Evolutionary conservation across 2,113 vertebrate species (phyloP).

Genomic region (Spermophilus dauricus): DNA sequence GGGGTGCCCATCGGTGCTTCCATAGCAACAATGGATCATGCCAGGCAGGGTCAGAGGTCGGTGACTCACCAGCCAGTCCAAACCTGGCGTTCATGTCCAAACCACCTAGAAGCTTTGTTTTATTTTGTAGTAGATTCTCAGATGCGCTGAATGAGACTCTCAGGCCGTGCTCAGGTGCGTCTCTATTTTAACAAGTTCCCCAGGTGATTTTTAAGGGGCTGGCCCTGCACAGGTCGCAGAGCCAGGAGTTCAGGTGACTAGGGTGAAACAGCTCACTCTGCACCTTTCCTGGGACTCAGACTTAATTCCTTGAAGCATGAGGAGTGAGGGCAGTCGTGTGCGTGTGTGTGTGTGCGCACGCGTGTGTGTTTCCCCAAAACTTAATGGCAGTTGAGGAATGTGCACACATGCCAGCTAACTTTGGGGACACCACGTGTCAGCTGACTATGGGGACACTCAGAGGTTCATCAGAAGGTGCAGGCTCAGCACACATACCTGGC

Average conservation of each 20-base stretch:
- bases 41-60: not conserved
- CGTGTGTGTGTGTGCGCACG: not conserved
- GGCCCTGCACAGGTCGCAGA: not conserved
- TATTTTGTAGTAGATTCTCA: conserved; percentile 50
- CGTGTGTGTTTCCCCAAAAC: not conserved
- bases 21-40: not conserved
- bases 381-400: not conserved
- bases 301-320: not conserved
- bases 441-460: not conserved
- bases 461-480: no score
- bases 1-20: conserved; percentile 24
- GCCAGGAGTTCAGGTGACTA: not conserved
- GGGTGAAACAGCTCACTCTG: not conserved
- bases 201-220: conserved; percentile 44
- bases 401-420: no score
- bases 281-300: not conserved
- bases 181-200: conserved; percentile 62
- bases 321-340: not conserved
- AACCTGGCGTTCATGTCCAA: conserved; percentile 1
- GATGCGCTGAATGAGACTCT: conserved; percentile 53
- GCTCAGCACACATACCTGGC: no score
- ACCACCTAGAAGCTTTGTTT: not conserved
- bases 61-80: conserved; percentile 14
- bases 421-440: not conserved
- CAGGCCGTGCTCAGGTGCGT: not conserved